A percentile compares a stretch with the other conserved stretches of the same genome.
Conservation (phyloP, 1,140 invertebrate genomes). For the Cheumatopsyche charites region DNA sequence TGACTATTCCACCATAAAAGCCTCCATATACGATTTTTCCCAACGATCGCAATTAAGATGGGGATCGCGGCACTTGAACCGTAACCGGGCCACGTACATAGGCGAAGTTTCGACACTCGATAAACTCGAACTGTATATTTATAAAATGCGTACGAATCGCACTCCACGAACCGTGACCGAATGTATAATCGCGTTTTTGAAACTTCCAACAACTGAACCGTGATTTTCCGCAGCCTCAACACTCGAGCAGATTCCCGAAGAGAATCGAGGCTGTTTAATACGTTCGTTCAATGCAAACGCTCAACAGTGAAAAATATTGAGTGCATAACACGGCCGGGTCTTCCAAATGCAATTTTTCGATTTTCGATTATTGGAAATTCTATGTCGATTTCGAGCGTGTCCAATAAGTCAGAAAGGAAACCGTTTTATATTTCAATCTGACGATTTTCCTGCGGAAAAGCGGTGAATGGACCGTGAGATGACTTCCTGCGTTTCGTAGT, state of each 20-base stretch:
- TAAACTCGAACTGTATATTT: neutral
- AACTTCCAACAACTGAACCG: neutral
- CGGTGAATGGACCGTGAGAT: conserved; percentile 18
- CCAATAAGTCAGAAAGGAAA: neutral
- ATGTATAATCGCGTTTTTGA: neutral
- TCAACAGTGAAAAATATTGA: no score
- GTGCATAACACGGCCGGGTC: no score
- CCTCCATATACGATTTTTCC: neutral
- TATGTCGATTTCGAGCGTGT: neutral
- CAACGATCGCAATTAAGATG: conserved; percentile 1
- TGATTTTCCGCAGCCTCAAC: no score
- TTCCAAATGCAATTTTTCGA: neutral
- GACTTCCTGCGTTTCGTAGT: conserved; percentile 14
- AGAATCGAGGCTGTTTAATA: no score
- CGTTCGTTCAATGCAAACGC: no score
- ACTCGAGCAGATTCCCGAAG: no score
- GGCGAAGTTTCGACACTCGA: conserved; percentile 14
- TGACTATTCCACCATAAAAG: no score
- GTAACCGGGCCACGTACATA: neutral
- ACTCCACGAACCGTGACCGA: conserved; percentile 1
- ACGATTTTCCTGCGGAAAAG: conserved; percentile 1
- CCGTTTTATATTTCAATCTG: neutral
- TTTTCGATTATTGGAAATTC: no score
- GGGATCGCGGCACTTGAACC: conserved; percentile 6
- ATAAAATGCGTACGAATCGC: conserved; percentile 9